Conservation (phyloP, 2,113 vertebrate genomes). For the Cryptomyrus ogoouensis region DNA sequence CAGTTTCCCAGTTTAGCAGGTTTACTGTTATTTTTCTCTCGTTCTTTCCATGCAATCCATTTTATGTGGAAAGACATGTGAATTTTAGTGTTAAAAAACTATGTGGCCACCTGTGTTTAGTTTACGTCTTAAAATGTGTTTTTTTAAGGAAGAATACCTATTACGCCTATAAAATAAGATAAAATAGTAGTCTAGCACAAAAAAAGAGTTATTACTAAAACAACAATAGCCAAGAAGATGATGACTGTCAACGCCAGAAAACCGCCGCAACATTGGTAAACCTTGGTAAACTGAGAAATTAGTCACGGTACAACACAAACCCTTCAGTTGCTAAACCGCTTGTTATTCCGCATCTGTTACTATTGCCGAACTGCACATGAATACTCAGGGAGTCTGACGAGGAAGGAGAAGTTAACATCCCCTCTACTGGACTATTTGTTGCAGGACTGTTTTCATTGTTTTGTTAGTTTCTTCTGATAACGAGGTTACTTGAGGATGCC, state of each 20-base stretch:
- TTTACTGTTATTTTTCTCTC: slow-evolving; percentile 16
- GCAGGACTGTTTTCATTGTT: not conserved
- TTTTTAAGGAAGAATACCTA: not conserved
- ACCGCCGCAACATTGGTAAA: not conserved
- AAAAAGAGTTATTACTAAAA: not conserved
- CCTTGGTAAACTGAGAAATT: not conserved
- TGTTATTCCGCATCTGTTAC: not conserved
- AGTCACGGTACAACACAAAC: not conserved
- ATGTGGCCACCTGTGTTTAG: not conserved
- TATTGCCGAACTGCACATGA: not conserved
- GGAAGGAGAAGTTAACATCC: not conserved
- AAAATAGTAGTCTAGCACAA: not conserved
- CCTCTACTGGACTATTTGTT: too few species aligned
- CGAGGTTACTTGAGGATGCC: not conserved
- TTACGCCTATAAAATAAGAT: not conserved
- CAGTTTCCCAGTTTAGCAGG: slow-evolving; percentile 10
- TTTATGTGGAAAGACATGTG: slow-evolving; percentile 19
- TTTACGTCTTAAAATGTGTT: not conserved
- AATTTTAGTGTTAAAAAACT: not conserved
- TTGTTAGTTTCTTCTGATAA: not conserved
- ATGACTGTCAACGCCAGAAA: not conserved
- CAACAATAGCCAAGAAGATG: not conserved
- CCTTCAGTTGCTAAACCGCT: not conserved
- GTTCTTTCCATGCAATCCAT: slow-evolving; percentile 31
- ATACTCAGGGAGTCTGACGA: not conserved